phyloP scores from a whole-genome alignment of 2,888 invertebrate genomes.

The Cosmia pyralina region DNA sequence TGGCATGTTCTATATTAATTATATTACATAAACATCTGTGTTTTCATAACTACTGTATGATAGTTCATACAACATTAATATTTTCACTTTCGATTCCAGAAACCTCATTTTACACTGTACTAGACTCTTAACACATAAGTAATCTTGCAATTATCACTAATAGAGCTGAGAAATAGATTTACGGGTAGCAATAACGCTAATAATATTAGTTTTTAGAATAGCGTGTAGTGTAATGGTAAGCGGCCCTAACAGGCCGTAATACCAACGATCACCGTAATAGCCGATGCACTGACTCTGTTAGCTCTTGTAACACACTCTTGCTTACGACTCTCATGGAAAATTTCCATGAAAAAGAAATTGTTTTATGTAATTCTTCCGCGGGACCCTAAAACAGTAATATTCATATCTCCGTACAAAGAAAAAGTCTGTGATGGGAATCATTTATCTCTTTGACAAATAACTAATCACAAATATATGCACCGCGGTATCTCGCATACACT shows the following conservation, averaged over 20 bases:
- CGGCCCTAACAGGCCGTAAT: slow-evolving; percentile 46
- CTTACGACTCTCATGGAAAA: neutral
- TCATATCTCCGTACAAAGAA: slow-evolving; percentile 27
- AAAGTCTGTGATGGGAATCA: slow-evolving; percentile 23
- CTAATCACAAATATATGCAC: slow-evolving; percentile 50
- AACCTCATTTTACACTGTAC: slow-evolving; percentile 3
- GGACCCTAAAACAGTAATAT: slow-evolving; percentile 29
- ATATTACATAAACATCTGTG: neutral
- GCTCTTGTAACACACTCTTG: slow-evolving; percentile 34
- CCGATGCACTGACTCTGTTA: slow-evolving; percentile 22
- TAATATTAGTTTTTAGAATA: slow-evolving; percentile 61
- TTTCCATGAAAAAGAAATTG: neutral
- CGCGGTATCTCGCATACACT: slow-evolving; percentile 34
- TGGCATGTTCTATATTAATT: neutral
- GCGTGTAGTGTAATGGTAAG: slow-evolving; percentile 50
- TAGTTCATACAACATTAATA: neutral
- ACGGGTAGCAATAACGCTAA: slow-evolving; percentile 47
- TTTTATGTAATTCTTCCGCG: neutral
- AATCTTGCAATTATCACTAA: slow-evolving; percentile 41
- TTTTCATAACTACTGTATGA: neutral
- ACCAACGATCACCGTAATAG: slow-evolving; percentile 48
- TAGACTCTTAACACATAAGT: slow-evolving; percentile 26
- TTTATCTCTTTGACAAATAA: slow-evolving; percentile 64
- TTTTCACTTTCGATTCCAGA: slow-evolving; percentile 10
- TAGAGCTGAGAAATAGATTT: slow-evolving; percentile 47